Evolutionary conservation across 2,888 invertebrate genomes (phyloP).

Genomic region (Drosophila recens): DNA sequence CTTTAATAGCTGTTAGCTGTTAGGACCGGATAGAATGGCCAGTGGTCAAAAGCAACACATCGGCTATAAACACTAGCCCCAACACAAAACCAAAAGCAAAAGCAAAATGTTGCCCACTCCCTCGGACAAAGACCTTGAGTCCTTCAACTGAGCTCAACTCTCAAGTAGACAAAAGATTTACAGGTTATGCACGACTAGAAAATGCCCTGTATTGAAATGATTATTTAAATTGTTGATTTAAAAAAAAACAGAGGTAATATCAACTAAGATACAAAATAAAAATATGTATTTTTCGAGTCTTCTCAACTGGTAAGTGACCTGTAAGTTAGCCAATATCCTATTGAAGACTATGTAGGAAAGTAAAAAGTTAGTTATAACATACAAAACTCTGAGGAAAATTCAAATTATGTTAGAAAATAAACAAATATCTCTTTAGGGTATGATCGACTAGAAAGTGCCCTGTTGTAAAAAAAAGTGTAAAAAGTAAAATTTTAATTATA

Average conservation of each 20-base stretch:
- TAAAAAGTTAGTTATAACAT: too few relatives aligned
- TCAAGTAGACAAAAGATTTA: background rate
- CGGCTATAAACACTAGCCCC: slow-evolving; percentile 46
- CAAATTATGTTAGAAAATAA: background rate
- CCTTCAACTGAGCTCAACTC: slow-evolving; percentile 1
- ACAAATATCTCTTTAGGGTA: background rate
- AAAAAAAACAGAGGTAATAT: too few relatives aligned
- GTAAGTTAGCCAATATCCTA: background rate
- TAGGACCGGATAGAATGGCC: slow-evolving; percentile 40
- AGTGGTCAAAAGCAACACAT: slow-evolving; percentile 46
- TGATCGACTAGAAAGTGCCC: background rate
- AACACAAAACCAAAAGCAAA: slow-evolving; percentile 29
- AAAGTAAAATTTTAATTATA: too few relatives aligned
- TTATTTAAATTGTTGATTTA: too few relatives aligned
- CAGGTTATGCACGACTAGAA: background rate
- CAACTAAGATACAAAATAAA: too few relatives aligned
- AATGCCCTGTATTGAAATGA: background rate
- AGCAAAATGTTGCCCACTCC: slow-evolving; percentile 16
- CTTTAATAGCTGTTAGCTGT: slow-evolving; percentile 5
- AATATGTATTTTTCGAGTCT: background rate
- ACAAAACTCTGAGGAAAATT: too few relatives aligned
- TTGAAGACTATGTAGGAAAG: too few relatives aligned
- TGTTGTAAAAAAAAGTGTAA: background rate
- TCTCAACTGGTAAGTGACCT: background rate
- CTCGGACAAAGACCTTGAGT: slow-evolving; percentile 12